Base-by-base conservation (phyloP, 2,888 invertebrate species). In the Eilema caniola region DNA sequence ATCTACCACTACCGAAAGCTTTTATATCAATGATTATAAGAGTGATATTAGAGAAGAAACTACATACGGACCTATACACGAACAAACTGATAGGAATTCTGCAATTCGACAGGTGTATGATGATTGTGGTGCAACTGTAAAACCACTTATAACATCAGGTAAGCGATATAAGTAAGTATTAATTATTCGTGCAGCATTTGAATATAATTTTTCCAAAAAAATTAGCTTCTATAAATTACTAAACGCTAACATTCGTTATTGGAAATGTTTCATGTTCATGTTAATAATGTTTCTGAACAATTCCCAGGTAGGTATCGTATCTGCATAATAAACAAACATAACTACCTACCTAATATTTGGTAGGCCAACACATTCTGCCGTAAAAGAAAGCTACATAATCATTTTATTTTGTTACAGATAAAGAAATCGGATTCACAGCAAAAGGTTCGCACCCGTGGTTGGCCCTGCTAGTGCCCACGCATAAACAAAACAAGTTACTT, bases 401-500 rank as follows among this genome's bases (percentile, higher is more conserved):
- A 62, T 47, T n/a, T 37, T 41, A 23, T 28, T 67, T 47, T 71
- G 61, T 74, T 75, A 56, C 69, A 92, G 92, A 79, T 60, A 85
- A 84, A 70, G 85, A 88, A 64, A 79, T 83, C 7, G 89, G 88
- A 10, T 86, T 88, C 8, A 83, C 90, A 8, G 78, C 81, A 65
- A 86, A 79, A 23, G 90, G 90, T 0, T 86, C 90, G 8, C 91
- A 93, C 72, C 95, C 95, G 3, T 95, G 94, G 94, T 75, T 94
- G 23, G 87, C 86, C 0, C 71, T 95, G 1, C 89, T 92, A 4
- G 91, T 92, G 10, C 85, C 88, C 2, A 89, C 91, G 0, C 89
- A 82, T 65, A 86, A 84, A 56, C 88, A 83, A n/a, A 89, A 90
- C 60, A 88, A 84, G 59, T 86, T 93, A 20, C 80, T 93, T 2